Base-by-base conservation (phyloP, 2,888 invertebrate species). In the Lasioglossum morio region DNA sequence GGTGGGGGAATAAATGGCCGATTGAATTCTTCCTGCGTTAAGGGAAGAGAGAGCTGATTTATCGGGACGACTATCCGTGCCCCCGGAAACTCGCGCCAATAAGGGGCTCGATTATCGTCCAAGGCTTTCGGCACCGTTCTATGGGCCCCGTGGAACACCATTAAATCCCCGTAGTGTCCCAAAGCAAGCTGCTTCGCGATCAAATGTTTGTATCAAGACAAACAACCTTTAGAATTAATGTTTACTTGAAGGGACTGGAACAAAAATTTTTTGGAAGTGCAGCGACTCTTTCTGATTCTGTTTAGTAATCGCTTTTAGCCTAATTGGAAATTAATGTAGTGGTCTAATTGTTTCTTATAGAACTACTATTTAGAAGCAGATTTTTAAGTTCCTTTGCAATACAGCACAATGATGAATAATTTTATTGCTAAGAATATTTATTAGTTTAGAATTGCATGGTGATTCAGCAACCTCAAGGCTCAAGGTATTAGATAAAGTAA, bases 21-120 rank as follows among this genome's bases (percentile, higher is more conserved):
- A 91, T 91, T 89, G 88, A 89, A 89, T 91, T 91, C 91, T 91
- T 91, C 91, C 90, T 87, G 90, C 79, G 77, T 40, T 72, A 82
- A 82, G 79, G 88, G 87, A 77, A 79, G 48, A 34, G 34, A 2
- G 43, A 85, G 69, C 82, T 88, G 89, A 90, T 90, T 89, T 87
- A 86, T 88, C 84, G 86, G 74, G 76, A 85, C 85, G 86, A 84
- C 86, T 90, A 82, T 84, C 70, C 60, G 57, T 73, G 43, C 53
- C 53, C 72, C 72, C 63, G 72, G 74, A 30, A 74, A 82, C 75
- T 82, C 30, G 40, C 53, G 66, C 72, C 57, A 75, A 82, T 78
- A 43, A 77, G 46, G 72, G 73, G 43, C 72, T 66, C 75, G 83
- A 83, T 83, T 76, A 72, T 70, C 82, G 19, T 69, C 69, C 37